Evolutionary conservation across 2,888 invertebrate genomes (phyloP).

Genomic region (Psylliodes chrysocephalus): DNA sequence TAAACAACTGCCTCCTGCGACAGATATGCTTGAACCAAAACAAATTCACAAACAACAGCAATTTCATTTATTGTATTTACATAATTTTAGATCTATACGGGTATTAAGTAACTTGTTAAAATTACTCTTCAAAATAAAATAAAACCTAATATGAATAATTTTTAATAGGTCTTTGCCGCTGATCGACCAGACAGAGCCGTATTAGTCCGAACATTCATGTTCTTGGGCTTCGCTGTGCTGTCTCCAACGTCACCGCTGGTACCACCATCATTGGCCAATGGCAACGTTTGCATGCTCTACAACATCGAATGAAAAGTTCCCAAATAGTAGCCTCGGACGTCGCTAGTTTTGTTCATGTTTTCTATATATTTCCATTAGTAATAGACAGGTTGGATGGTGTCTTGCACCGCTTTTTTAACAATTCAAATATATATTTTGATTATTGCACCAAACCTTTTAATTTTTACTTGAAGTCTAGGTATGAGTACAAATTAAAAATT

Average conservation of each 20-base stretch:
- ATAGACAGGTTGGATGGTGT: background rate
- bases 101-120: no score
- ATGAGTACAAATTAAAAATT: no score
- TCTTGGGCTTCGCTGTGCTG: slow-evolving; percentile 91
- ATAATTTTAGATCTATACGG: no score
- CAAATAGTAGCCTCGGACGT: slow-evolving; percentile 54
- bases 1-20: no score
- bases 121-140: no score
- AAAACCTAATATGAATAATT: no score
- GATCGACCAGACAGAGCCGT: slow-evolving; percentile 85
- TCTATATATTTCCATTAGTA: background rate
- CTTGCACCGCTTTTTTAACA: background rate
- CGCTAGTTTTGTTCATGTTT: slow-evolving; percentile 45
- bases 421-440: background rate
- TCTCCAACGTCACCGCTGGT: slow-evolving; percentile 83
- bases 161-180: slow-evolving; percentile 58
- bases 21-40: no score
- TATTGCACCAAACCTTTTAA: no score
- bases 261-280: slow-evolving; percentile 67
- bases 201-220: slow-evolving; percentile 95
- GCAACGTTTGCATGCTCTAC: slow-evolving; percentile 64
- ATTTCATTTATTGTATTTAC: no score
- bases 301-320: slow-evolving; percentile 63
- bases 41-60: no score
- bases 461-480: no score